phyloP scores from a whole-genome alignment of 2,113 vertebrate genomes.

The Rhea americana region DNA sequence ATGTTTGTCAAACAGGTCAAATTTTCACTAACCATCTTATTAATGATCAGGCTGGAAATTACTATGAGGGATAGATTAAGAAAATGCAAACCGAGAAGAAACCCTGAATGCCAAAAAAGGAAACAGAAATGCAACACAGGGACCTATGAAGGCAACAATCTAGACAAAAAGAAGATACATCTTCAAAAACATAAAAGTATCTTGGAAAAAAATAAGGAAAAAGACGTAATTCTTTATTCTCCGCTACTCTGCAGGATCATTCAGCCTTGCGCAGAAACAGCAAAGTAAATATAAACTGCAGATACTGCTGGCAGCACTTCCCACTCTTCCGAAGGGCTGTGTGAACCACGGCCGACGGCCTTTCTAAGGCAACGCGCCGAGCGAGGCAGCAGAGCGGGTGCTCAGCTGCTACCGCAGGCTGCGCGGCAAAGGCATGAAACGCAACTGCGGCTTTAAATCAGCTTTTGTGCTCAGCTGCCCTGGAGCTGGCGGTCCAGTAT shows the following conservation, averaged over 20 bases:
- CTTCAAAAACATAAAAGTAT: not conserved
- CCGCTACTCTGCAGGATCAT: not conserved
- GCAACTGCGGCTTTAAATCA: not conserved
- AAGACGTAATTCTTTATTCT: rapidly evolving
- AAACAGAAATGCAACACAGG: not conserved
- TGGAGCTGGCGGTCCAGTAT: not conserved
- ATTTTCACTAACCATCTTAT: not conserved
- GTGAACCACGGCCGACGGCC: not conserved
- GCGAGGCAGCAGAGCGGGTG: not conserved
- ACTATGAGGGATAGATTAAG: not conserved
- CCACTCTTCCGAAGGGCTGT: not conserved
- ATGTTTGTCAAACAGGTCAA: not conserved
- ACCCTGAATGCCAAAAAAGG: not conserved
- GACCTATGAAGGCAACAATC: not conserved
- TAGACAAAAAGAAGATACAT: not conserved
- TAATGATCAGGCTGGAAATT: not conserved
- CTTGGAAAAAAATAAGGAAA: not conserved
- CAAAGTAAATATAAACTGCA: not conserved
- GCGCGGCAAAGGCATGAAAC: not conserved
- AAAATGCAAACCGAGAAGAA: not conserved
- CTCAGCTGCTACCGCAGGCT: not conserved
- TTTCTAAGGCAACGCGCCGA: not conserved
- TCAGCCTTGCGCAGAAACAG: not conserved
- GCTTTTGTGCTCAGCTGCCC: not conserved
- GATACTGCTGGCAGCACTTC: rapidly evolving